Conservation (phyloP, 2,797 vertebrate species). For the Cossypha dichroa region DNA sequence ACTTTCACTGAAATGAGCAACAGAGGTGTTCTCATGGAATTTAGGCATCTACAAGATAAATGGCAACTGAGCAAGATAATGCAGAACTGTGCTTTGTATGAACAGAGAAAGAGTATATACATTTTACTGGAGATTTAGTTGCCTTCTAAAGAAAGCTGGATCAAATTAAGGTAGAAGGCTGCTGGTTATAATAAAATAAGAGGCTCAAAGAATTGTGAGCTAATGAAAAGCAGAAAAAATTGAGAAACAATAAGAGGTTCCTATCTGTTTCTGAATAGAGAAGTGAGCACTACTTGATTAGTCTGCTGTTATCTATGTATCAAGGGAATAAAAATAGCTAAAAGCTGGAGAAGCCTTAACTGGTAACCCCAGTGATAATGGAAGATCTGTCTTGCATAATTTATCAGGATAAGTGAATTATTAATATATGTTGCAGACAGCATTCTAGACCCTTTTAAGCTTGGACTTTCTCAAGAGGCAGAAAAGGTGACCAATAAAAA, state of each 20-base stretch:
- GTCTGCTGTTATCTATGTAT: not conserved
- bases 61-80: not conserved
- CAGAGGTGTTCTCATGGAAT: not conserved
- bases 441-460: not conserved
- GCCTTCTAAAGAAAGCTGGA: not conserved
- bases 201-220: not conserved
- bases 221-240: not conserved
- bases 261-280: not conserved
- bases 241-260: not conserved
- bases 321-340: not conserved
- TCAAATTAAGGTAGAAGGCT: not conserved
- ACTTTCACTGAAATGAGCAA: not conserved
- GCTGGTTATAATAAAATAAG: not conserved
- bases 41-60: not conserved
- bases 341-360: not conserved
- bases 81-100: not conserved
- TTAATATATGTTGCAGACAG: not conserved
- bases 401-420: conserved; percentile 3
- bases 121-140: not conserved
- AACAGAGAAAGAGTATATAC: accelerated
- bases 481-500: not conserved
- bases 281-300: not conserved
- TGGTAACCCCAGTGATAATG: not conserved
- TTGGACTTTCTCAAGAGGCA: not conserved
- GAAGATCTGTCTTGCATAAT: conserved; percentile 17